A percentile compares a stretch with the other conserved stretches of the same genome.
Evolutionary conservation across 1,140 invertebrate genomes (phyloP).

Genomic region (Cyclargus thomasi): DNA sequence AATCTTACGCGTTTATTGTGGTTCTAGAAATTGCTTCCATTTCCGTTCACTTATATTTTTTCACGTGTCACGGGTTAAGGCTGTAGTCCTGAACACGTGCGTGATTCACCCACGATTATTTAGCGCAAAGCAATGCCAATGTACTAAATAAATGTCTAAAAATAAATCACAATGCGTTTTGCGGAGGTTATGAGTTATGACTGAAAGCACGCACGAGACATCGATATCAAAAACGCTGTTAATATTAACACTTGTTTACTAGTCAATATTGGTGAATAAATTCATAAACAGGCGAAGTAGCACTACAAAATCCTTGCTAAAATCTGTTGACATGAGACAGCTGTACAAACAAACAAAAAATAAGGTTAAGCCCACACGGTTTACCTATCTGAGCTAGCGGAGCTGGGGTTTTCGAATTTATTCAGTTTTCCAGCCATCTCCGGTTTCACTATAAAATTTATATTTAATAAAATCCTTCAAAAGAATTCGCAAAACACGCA

Average conservation of each 20-base stretch:
- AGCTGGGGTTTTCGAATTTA: slow-evolving; percentile 85
- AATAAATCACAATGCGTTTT: slow-evolving; percentile 64
- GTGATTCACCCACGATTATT: slow-evolving; percentile 40
- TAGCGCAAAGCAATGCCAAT: slow-evolving; percentile 55
- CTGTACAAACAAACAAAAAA: slow-evolving; percentile 62
- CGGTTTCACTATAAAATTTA: slow-evolving; percentile 33
- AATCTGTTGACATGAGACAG: slow-evolving; percentile 61
- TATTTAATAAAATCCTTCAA: slow-evolving; percentile 36
- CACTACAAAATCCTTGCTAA: slow-evolving; percentile 46
- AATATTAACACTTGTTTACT: slow-evolving; percentile 38
- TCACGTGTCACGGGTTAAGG: slow-evolving; percentile 24
- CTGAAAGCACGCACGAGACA: slow-evolving; percentile 18
- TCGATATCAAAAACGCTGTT: slow-evolving; percentile 20
- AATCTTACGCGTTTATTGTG: slow-evolving; percentile 4
- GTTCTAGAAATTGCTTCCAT: slow-evolving; percentile 30
- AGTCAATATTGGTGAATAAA: slow-evolving; percentile 32
- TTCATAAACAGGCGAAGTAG: slow-evolving; percentile 38
- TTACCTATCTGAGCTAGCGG: slow-evolving; percentile 89
- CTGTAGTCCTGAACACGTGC: slow-evolving; percentile 49
- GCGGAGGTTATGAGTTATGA: slow-evolving; percentile 53
- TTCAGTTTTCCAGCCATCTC: slow-evolving; percentile 82
- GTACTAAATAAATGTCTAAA: slow-evolving; percentile 68
- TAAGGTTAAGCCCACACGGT: slow-evolving; percentile 53
- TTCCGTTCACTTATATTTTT: slow-evolving; percentile 32
- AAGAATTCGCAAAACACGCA: slow-evolving; percentile 32